Conservation (phyloP, 1,140 invertebrate species). For the Latrodectus geometricus region DNA sequence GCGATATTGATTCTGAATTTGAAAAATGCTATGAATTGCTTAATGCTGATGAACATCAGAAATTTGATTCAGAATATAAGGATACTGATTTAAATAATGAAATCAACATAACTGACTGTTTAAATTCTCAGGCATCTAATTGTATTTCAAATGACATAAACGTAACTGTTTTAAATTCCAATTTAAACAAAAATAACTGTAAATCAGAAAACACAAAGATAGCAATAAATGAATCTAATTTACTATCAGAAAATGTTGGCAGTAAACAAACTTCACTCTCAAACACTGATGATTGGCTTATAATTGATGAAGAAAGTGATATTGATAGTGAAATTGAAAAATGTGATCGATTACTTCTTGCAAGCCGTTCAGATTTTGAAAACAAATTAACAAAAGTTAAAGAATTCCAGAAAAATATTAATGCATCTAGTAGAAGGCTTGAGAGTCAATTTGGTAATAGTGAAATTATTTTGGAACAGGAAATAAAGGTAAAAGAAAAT, state of each 20-base stretch:
- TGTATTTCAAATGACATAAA: not conserved
- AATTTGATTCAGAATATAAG: not conserved
- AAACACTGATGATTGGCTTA: not conserved
- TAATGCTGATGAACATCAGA: not conserved
- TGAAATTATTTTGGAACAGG: no score
- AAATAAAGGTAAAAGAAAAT: no score
- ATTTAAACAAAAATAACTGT: not conserved
- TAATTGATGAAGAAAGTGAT: not conserved
- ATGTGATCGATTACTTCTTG: not conserved
- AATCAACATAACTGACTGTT: not conserved
- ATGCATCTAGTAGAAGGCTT: no score
- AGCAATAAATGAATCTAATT: not conserved
- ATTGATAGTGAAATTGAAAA: not conserved
- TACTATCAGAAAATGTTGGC: not conserved
- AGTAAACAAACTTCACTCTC: not conserved
- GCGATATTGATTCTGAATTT: constrained; percentile 10
- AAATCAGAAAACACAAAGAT: not conserved
- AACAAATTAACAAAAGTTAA: no score
- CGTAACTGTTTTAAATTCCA: not conserved
- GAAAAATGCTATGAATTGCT: constrained; percentile 16
- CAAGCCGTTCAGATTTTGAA: no score
- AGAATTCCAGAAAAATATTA: no score
- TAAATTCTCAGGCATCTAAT: not conserved
- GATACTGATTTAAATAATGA: not conserved
- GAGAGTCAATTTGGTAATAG: no score